Evolutionary conservation across 2,888 invertebrate species (phyloP).

Genomic region (Silvanus unidentatus): DNA sequence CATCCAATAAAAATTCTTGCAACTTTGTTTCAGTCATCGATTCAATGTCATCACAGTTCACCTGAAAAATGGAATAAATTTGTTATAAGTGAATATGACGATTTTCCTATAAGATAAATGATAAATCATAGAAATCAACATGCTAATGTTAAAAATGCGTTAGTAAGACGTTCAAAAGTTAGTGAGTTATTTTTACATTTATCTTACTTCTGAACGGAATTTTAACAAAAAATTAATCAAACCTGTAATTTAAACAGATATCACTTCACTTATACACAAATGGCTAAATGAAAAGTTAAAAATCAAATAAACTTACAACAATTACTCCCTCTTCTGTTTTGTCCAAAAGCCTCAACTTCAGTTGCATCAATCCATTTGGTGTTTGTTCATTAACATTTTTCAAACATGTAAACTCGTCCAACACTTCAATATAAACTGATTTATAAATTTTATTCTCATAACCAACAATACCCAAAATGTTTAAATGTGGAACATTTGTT

Average conservation of each 20-base stretch:
- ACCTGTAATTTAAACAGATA: background rate
- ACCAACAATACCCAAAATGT: slow-evolving; percentile 42
- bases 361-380: slow-evolving; percentile 43
- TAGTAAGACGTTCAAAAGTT: no score
- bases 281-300: no score
- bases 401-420: slow-evolving; percentile 43
- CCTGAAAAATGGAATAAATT: slow-evolving; percentile 19
- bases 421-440: slow-evolving; percentile 44
- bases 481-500: slow-evolving; percentile 38
- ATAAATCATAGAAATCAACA: no score
- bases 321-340: slow-evolving; percentile 38
- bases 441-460: slow-evolving; percentile 37
- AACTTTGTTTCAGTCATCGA: slow-evolving; percentile 32
- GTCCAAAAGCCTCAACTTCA: slow-evolving; percentile 45
- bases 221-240: background rate
- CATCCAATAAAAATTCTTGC: slow-evolving; percentile 31
- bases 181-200: no score
- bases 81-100: no score
- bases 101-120: no score
- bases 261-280: no score
- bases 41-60: slow-evolving; percentile 26
- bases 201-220: background rate
- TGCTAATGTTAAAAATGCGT: no score
- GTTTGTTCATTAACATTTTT: slow-evolving; percentile 33
- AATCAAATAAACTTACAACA: slow-evolving; percentile 33